Percentiles rank a stretch among this genome's conserved stretches.
phyloP scores from a whole-genome alignment of 2,113 vertebrate genomes.

The Lasiurus borealis region DNA sequence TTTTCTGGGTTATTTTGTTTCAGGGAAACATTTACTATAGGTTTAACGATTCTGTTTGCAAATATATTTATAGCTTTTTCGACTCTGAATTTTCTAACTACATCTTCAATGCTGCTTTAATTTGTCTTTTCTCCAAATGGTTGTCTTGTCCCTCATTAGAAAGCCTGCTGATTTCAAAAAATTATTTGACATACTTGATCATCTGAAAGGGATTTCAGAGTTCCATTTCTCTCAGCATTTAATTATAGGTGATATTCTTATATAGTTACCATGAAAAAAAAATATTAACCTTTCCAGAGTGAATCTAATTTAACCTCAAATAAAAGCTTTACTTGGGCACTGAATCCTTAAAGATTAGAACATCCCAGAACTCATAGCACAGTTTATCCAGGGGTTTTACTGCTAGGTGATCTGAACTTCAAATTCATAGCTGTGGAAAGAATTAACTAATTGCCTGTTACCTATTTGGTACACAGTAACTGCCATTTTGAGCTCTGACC shows the following conservation, averaged over 20 bases:
- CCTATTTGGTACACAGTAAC: neutral
- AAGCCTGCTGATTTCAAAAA: conserved; percentile 56
- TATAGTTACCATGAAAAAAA: neutral
- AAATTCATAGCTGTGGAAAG: neutral
- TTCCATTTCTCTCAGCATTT: conserved; percentile 39
- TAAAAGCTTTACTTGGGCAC: neutral
- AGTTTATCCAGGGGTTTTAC: neutral
- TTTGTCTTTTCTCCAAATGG: conserved; percentile 40
- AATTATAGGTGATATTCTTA: conserved; percentile 36
- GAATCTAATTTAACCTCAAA: conserved; percentile 13
- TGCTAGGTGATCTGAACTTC: neutral
- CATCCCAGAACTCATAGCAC: neutral
- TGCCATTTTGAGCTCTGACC: neutral
- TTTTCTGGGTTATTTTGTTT: conserved; percentile 47
- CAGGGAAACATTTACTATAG: neutral
- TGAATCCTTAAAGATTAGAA: neutral
- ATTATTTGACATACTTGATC: conserved; percentile 42
- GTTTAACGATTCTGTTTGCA: neutral
- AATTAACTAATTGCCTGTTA: conserved; percentile 13
- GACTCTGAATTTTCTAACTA: neutral
- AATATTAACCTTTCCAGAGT: conserved; percentile 38
- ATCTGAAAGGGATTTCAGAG: conserved; percentile 43
- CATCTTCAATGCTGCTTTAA: conserved; percentile 47
- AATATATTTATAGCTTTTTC: neutral
- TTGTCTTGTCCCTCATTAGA: neutral